A percentile compares a stretch with the other conserved stretches of the same genome.
Conservation (phyloP, 2,797 vertebrate species). For the Galago senegalensis region DNA sequence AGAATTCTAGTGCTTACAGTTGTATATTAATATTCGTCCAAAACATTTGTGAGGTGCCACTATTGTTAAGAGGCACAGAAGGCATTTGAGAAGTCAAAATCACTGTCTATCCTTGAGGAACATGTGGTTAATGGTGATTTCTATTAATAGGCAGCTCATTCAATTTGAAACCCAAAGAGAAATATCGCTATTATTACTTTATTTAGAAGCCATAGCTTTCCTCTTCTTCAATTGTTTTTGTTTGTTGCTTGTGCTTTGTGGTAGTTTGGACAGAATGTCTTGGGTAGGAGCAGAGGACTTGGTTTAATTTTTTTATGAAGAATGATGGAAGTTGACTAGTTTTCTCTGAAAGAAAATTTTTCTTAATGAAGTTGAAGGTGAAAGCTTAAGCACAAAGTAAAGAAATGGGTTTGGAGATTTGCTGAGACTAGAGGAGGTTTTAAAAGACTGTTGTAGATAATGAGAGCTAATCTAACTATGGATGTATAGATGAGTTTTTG, state of each 20-base stretch:
- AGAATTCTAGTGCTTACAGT: not conserved
- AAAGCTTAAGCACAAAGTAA: not conserved
- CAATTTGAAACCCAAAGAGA: not conserved
- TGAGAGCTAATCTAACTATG: not conserved
- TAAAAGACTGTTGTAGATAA: not conserved
- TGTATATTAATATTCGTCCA: not conserved
- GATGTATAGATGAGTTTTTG: fast-evolving
- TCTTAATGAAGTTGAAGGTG: not conserved
- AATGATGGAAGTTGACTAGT: not conserved
- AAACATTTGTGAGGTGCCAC: not conserved
- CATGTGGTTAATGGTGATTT: not conserved
- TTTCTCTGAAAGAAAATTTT: not conserved
- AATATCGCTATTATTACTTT: not conserved
- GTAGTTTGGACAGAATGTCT: not conserved
- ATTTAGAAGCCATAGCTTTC: not conserved
- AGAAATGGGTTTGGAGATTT: not conserved
- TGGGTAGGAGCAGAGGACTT: not conserved
- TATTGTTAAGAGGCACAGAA: not conserved
- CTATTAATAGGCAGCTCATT: not conserved
- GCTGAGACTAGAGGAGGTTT: not conserved
- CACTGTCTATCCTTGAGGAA: not conserved
- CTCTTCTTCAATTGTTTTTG: not conserved
- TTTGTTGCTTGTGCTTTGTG: not conserved
- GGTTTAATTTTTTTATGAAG: not conserved
- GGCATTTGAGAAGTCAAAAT: not conserved